phyloP scores from a whole-genome alignment of 2,113 vertebrate species.

The Strix uralensis region DNA sequence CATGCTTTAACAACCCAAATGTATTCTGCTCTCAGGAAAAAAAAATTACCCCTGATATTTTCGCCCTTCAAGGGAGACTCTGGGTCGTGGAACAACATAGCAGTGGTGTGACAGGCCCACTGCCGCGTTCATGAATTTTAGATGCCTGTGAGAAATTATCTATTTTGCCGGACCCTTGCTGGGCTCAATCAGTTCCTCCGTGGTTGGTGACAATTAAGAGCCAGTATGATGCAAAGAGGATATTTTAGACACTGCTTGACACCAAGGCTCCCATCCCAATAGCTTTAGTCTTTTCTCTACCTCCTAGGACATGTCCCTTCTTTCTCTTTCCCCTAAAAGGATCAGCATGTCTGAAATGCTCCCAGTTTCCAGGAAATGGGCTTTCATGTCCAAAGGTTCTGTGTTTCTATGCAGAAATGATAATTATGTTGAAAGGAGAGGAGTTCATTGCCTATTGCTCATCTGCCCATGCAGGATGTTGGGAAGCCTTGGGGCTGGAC shows the following conservation, averaged over 20 bases:
- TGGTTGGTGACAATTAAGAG: constrained; percentile 79
- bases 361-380: not conserved
- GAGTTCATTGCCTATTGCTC: not conserved
- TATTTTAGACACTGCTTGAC: constrained; percentile 75
- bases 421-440: not conserved
- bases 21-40: constrained; percentile 46
- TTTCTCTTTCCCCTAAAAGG: not conserved
- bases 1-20: constrained; percentile 59
- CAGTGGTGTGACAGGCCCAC: constrained; percentile 38
- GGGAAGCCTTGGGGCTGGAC: not conserved
- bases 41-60: constrained; percentile 41
- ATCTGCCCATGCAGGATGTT: not conserved
- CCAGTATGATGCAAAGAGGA: constrained; percentile 68
- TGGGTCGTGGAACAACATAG: constrained; percentile 27
- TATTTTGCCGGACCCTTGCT: constrained; percentile 71
- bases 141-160: constrained; percentile 68
- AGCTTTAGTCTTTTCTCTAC: not conserved
- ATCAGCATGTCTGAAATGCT: not conserved
- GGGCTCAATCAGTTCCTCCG: constrained; percentile 76
- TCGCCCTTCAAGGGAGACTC: constrained; percentile 59
- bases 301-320: not conserved
- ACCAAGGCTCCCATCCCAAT: constrained; percentile 30
- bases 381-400: not conserved
- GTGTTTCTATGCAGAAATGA: not conserved
- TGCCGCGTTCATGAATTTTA: constrained; percentile 68